Base-by-base conservation (phyloP, 2,113 vertebrate species). In the Oceanites oceanicus region DNA sequence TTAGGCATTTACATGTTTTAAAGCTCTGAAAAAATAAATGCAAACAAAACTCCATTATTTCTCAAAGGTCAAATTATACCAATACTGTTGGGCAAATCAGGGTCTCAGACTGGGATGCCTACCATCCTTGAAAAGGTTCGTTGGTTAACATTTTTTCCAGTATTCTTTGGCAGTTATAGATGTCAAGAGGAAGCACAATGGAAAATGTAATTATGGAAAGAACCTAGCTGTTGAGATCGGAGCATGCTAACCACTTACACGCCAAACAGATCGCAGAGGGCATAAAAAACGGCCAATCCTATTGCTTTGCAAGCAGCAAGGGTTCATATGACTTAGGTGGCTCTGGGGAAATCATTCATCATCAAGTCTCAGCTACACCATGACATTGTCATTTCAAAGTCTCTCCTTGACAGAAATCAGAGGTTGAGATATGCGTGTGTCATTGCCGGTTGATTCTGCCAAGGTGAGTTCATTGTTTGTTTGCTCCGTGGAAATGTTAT, bases 21-120 rank as follows among this genome's bases (percentile, higher is more conserved):
- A 77, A 56, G 10, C 4, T 17, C 15, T 59, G 30, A 36, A 78
- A 58, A 87, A 78, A 44, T 18, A 61, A 19, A 16, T 23, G 36
- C 2, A 5, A 61, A 42, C 14, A 56, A 11, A 58, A 23, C 6
- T 55, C 38, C 61, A 42, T 9, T 5, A 27, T 34, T 92, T 75
- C 15, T 71, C 21, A 67, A 55, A 81, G 20, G 13, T 26, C 27
- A 27, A 3, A 44, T 76, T 74, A 18, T 58, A 52, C 32, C 22
- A 45, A 77, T 77, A 9, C 18, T 53, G 4, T 50, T 52, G 23
- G 14, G 7, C 15, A 75, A 62, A 59, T 75, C 52, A 81, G 21
- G 1, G 7, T 77, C 56, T 91, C 61, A 47, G 30, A 38, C 8
- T 0, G 0, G n/a, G 6, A 21, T 47, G 20, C 2, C 26, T 77